phyloP scores from a whole-genome alignment of 2,113 vertebrate genomes.

The Embiotoca jacksoni region DNA sequence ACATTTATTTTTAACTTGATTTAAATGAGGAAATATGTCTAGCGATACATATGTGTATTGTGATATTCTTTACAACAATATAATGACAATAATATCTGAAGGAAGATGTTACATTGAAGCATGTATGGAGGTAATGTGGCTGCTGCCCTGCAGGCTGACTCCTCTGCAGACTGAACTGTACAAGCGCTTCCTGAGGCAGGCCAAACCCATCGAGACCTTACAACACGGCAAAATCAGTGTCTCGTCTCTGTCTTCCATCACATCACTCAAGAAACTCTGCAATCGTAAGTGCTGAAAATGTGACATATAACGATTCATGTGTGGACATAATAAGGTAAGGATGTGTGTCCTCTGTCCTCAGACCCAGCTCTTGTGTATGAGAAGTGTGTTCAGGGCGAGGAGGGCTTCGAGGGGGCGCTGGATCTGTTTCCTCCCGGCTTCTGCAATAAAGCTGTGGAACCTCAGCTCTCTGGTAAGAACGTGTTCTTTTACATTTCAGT shows the following conservation, averaged over 20 bases:
- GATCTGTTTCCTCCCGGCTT: constrained; percentile 92
- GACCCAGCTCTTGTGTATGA: constrained; percentile 95
- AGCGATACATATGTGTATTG: background rate
- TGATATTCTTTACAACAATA: no score
- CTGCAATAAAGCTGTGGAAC: constrained; percentile 89
- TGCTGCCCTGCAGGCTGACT: constrained; percentile 86
- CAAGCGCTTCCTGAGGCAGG: constrained; percentile 91
- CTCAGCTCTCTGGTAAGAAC: constrained; percentile 93
- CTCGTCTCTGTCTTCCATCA: constrained; percentile 98
- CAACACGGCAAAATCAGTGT: constrained; percentile 90
- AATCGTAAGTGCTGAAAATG: constrained; percentile 89
- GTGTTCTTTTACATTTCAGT: background rate
- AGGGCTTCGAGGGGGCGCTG: constrained; percentile 91
- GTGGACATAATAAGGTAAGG: no score
- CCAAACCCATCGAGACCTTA: constrained; percentile 90
- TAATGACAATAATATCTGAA: no score
- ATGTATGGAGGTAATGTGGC: background rate
- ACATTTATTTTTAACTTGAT: background rate
- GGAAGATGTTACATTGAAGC: no score
- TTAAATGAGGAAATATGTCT: background rate
- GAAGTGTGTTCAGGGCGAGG: constrained; percentile 92
- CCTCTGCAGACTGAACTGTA: constrained; percentile 93
- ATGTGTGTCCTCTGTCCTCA: constrained; percentile 53
- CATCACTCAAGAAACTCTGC: constrained; percentile 96
- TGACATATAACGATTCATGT: no score